Conservation (phyloP, 2,113 vertebrate genomes). For the Carassius gibelio region DNA sequence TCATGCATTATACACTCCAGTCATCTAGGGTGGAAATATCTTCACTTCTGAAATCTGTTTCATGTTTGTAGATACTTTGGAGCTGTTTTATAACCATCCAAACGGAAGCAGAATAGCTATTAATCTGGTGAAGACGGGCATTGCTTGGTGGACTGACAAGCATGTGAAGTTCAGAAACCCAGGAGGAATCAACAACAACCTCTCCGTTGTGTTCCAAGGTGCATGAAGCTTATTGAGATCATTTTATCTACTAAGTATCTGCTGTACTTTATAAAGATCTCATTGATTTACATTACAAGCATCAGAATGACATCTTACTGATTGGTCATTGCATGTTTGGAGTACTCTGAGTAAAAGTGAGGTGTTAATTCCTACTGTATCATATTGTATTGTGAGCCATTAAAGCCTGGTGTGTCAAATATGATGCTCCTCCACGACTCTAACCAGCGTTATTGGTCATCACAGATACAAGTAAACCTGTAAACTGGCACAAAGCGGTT, state of each 20-base stretch:
- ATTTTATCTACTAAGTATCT: not conserved
- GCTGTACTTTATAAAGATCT: no score
- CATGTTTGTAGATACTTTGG: slow-evolving; percentile 83
- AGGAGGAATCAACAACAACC: slow-evolving; percentile 75
- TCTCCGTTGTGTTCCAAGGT: slow-evolving; percentile 83
- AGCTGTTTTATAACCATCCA: slow-evolving; percentile 77
- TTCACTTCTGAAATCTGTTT: not conserved
- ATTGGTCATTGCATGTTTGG: no score
- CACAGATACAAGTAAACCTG: slow-evolving; percentile 84
- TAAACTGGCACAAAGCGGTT: slow-evolving; percentile 90
- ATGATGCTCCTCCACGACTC: not conserved
- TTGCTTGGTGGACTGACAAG: slow-evolving; percentile 99
- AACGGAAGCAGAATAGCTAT: slow-evolving; percentile 75
- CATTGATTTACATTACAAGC: no score
- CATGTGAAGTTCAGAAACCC: slow-evolving; percentile 98
- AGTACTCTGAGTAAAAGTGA: no score
- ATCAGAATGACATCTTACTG: no score
- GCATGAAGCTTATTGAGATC: not conserved
- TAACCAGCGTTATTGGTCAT: not conserved
- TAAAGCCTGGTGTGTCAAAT: not conserved
- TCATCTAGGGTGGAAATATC: no score
- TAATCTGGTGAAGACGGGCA: slow-evolving; percentile 85
- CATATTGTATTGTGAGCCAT: not conserved
- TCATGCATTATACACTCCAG: no score
- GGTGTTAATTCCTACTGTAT: not conserved